phyloP scores from a whole-genome alignment of 2,797 vertebrate species.

The Amphiprion clarkii region DNA sequence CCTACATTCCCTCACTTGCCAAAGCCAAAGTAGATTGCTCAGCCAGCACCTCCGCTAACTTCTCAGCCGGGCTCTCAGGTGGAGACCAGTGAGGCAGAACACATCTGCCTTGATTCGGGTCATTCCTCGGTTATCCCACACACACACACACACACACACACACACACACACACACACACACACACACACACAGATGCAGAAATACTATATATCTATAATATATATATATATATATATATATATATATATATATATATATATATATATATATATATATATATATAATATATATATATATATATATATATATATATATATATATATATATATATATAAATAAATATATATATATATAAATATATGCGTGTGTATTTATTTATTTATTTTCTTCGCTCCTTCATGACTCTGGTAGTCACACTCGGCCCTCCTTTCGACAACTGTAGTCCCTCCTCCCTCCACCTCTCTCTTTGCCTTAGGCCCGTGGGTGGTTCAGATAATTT shows the following conservation, averaged over 20 bases:
- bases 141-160: too few relatives aligned
- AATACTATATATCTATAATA: too few relatives aligned
- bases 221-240: not conserved
- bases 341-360: not conserved
- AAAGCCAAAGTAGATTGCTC: slow-evolving; percentile 20
- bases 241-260: slow-evolving; percentile 33
- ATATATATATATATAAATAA: slow-evolving; percentile 15
- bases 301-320: slow-evolving; percentile 24
- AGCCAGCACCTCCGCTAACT: slow-evolving; percentile 18
- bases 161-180: too few relatives aligned
- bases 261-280: not conserved
- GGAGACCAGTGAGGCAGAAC: slow-evolving; percentile 51
- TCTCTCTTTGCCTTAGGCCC: slow-evolving; percentile 70
- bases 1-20: slow-evolving; percentile 27
- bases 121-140: slow-evolving; percentile 47
- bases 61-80: slow-evolving; percentile 37
- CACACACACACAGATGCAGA: too few relatives aligned
- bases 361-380: slow-evolving; percentile 42
- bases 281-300: slow-evolving; percentile 19
- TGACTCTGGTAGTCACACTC: slow-evolving; percentile 57
- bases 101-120: slow-evolving; percentile 56
- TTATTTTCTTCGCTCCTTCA: slow-evolving; percentile 30
- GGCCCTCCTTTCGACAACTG: slow-evolving; percentile 70
- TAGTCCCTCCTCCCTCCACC: slow-evolving; percentile 56
- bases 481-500: slow-evolving; percentile 86